These are phyloP conservation scores for Leuciscus waleckii DNA, from an alignment of 2,797 vertebrate species.

Conservation along the genomic window DNA sequence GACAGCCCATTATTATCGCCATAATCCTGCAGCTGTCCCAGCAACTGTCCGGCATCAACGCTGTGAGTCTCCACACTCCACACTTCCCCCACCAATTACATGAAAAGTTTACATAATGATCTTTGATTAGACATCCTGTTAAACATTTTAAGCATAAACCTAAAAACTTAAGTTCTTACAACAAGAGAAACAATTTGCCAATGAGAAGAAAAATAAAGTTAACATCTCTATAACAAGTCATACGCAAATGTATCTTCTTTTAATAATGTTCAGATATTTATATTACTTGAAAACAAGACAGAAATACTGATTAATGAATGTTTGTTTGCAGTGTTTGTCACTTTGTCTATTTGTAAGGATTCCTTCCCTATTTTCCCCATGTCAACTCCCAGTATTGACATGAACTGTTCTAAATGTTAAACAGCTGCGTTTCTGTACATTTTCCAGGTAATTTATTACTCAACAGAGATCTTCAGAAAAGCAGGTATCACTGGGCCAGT, in stretches of 20 bases:
- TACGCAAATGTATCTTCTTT: neutral
- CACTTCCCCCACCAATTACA: neutral
- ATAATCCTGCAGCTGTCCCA: conserved; percentile 93
- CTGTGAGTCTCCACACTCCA: conserved; percentile 80
- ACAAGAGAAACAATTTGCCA: neutral
- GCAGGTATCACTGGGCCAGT: conserved; percentile 86
- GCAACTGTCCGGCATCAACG: conserved; percentile 96
- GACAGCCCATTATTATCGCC: conserved; percentile 89
- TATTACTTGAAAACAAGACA: neutral
- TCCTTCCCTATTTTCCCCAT: neutral
- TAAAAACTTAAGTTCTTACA: neutral
- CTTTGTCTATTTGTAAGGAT: neutral
- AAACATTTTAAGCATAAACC: neutral
- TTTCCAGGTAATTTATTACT: conserved; percentile 93
- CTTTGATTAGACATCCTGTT: neutral
- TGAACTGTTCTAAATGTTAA: neutral
- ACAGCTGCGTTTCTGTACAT: conserved; percentile 9
- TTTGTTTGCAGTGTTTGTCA: neutral
- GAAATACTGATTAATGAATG: neutral
- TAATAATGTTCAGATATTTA: neutral
- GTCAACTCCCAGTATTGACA: neutral
- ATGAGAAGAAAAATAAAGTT: neutral
- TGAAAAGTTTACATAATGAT: neutral
- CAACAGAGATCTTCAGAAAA: conserved; percentile 86
- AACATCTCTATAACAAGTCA: neutral